Evolutionary conservation across 2,797 vertebrate species (phyloP).

Genomic region (Hippopotamyrus pictus): DNA sequence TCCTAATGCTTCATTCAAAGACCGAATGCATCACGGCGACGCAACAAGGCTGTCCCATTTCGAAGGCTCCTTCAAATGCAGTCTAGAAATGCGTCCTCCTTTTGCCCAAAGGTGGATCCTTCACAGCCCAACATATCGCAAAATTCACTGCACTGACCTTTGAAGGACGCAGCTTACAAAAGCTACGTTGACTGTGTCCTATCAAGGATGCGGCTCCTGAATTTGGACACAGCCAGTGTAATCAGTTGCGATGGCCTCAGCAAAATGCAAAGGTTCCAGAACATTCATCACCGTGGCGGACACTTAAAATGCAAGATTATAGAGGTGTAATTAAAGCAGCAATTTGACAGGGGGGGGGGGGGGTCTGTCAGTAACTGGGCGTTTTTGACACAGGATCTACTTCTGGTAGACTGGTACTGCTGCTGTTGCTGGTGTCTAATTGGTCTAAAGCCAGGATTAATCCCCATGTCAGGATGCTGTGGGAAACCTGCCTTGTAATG

Average conservation of each 20-base stretch:
- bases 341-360: slow-evolving; percentile 39
- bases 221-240: neutral
- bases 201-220: neutral
- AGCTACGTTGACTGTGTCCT: neutral
- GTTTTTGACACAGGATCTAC: slow-evolving; percentile 76
- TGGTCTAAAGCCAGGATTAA: slow-evolving; percentile 73
- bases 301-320: slow-evolving; percentile 72
- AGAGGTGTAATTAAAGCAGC: slow-evolving; percentile 82
- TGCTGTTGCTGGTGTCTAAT: slow-evolving; percentile 76
- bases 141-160: neutral
- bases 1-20: neutral
- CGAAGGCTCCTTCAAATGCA: neutral
- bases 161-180: neutral
- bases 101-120: neutral
- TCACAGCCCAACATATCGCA: neutral
- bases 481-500: slow-evolving; percentile 33
- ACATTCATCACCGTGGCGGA: slow-evolving; percentile 54
- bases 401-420: slow-evolving; percentile 56
- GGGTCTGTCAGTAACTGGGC: slow-evolving; percentile 81
- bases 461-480: slow-evolving; percentile 59
- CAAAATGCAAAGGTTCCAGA: slow-evolving; percentile 56
- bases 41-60: neutral
- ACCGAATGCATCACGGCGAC: neutral
- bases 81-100: neutral
- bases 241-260: slow-evolving; percentile 42